Percentiles rank a stretch among this genome's conserved stretches.
Evolutionary conservation across 2,888 invertebrate genomes (phyloP).

Genomic region (Drosophila colorata): DNA sequence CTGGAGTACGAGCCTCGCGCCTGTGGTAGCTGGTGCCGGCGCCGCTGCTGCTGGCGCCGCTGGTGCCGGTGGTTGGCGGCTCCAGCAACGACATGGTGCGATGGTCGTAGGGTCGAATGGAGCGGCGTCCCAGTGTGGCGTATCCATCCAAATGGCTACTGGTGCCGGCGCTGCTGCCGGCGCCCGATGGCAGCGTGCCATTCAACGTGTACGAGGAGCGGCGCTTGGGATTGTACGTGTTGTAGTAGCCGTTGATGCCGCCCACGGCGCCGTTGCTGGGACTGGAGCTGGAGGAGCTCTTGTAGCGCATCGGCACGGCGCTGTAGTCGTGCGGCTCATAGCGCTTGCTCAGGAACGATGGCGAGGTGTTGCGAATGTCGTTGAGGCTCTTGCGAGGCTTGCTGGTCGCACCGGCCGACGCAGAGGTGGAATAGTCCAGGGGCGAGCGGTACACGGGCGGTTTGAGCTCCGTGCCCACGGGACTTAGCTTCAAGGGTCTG

Average conservation of each 20-base stretch:
- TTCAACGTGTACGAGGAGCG: constrained; percentile 83
- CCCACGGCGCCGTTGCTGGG: constrained; percentile 69
- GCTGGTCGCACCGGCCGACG: constrained; percentile 50
- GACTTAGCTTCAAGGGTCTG: constrained; percentile 82
- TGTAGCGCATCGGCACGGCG: constrained; percentile 74
- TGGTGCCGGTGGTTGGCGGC: constrained; percentile 62
- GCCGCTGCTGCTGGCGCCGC: constrained; percentile 31
- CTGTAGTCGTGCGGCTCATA: constrained; percentile 78
- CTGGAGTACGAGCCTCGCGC: constrained; percentile 79
- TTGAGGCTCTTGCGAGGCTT: constrained; percentile 83
- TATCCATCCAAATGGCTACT: constrained; percentile 82
- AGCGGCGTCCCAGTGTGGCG: constrained; percentile 84
- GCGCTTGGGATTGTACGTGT: constrained; percentile 84
- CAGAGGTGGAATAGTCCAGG: constrained; percentile 66
- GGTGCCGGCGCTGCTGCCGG: constrained; percentile 47
- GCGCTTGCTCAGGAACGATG: constrained; percentile 80
- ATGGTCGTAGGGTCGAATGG: constrained; percentile 83
- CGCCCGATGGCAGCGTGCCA: constrained; percentile 64
- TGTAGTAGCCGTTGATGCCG: constrained; percentile 76
- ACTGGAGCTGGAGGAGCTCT: constrained; percentile 74
- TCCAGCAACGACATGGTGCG: constrained; percentile 84
- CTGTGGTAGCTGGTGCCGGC: constrained; percentile 69
- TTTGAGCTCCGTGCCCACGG: constrained; percentile 83
- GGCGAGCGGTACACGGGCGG: constrained; percentile 82
- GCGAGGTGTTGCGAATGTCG: constrained; percentile 81